These are phyloP conservation scores for Rhinolophus sinicus DNA, from an alignment of 2,113 vertebrate genomes.

Conservation along the genomic window DNA sequence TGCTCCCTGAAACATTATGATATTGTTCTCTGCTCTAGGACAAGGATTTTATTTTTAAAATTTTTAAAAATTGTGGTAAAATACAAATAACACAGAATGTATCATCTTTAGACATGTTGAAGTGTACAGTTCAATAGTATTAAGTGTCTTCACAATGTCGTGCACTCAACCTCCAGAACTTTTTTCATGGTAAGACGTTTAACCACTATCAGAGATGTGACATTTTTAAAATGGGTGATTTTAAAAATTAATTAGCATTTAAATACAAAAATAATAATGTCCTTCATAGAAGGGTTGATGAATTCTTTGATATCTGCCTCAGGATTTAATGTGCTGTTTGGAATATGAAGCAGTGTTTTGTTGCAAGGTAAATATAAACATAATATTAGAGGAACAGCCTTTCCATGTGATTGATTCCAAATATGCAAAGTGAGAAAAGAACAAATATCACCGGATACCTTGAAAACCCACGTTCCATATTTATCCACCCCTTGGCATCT, in stretches of 20 bases:
- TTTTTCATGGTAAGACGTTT: neutral
- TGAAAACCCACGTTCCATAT: neutral
- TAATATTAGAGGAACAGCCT: neutral
- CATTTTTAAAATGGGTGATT: neutral
- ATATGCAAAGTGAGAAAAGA: neutral
- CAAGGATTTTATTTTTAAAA: neutral
- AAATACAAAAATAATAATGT: neutral
- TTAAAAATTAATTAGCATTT: conserved; percentile 21
- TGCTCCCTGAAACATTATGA: neutral
- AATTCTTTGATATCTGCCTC: neutral
- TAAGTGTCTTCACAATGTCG: neutral
- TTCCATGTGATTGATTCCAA: neutral
- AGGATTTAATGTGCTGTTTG: neutral
- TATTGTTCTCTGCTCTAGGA: neutral
- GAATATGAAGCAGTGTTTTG: neutral
- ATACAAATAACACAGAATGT: neutral
- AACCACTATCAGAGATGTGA: neutral
- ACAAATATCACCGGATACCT: neutral
- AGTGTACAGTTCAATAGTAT: neutral
- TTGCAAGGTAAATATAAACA: neutral
- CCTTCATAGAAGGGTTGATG: neutral
- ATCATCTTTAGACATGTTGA: neutral
- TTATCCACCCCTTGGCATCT: neutral
- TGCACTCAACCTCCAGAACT: neutral
- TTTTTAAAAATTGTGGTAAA: neutral